Evolutionary conservation across 2,797 vertebrate genomes (phyloP).

Genomic region (Galaxias olidus): DNA sequence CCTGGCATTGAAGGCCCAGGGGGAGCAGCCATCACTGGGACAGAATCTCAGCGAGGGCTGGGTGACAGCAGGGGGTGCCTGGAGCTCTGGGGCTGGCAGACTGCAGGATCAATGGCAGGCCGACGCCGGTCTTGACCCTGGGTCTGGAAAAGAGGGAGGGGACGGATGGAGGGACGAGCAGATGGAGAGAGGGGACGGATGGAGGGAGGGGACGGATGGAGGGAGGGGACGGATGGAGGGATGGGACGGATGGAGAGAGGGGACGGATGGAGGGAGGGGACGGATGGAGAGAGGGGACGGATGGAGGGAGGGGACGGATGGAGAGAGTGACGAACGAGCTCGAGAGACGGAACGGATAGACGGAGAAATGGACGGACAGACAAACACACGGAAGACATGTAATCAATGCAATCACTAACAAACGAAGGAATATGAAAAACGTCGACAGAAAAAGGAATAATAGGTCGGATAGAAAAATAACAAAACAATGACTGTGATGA

Average conservation of each 20-base stretch:
- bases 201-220: slow-evolving; percentile 5
- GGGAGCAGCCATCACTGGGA: slow-evolving; percentile 44
- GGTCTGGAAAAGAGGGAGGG: background rate
- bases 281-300: background rate
- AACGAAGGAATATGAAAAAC: no score
- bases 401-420: no score
- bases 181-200: slow-evolving; percentile 16
- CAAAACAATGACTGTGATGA: no score
- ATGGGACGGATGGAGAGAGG: background rate
- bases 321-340: background rate
- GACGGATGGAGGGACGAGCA: slow-evolving; percentile 13
- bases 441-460: no score
- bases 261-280: background rate
- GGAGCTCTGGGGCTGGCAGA: slow-evolving; percentile 35
- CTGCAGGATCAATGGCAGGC: slow-evolving; percentile 42
- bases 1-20: slow-evolving; percentile 43
- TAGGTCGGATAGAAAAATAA: no score
- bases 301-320: background rate
- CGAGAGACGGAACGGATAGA: background rate
- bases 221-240: slow-evolving; percentile 16
- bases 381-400: background rate
- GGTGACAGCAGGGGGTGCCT: slow-evolving; percentile 54
- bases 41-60: slow-evolving; percentile 32
- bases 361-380: background rate
- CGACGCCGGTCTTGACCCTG: slow-evolving; percentile 14